Evolutionary conservation across 2,888 invertebrate genomes (phyloP).

Genomic region (Ashinkailepas kermadecensis): DNA sequence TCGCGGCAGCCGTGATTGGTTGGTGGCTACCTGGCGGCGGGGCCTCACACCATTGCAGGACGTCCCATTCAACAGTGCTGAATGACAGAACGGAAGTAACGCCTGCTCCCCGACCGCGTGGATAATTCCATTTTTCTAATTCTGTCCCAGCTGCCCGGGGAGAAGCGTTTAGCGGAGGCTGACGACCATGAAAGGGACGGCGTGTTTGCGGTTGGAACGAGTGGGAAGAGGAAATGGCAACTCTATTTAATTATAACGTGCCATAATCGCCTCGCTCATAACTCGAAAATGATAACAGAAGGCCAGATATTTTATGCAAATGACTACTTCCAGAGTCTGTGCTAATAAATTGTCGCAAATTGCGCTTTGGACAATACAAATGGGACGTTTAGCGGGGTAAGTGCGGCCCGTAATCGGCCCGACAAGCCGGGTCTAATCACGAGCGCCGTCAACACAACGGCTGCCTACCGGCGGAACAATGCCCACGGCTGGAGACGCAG

Average conservation of each 20-base stretch:
- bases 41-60: slow-evolving; percentile 1
- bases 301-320: background rate
- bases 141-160: background rate
- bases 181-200: background rate
- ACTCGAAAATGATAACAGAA: background rate
- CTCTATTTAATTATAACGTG: background rate
- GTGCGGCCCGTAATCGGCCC: too few relatives aligned
- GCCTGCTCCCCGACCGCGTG: background rate
- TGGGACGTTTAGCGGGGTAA: background rate
- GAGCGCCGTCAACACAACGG: too few relatives aligned
- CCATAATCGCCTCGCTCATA: background rate
- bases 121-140: background rate
- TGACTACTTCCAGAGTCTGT: background rate
- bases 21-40: background rate
- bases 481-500: too few relatives aligned
- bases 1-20: background rate
- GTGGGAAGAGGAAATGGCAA: background rate
- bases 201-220: background rate
- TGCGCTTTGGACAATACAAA: background rate
- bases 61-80: background rate
- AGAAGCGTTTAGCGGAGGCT: background rate
- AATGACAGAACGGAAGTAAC: slow-evolving; percentile 10
- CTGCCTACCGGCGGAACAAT: too few relatives aligned
- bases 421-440: too few relatives aligned
- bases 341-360: background rate